These are phyloP conservation scores for Myodes glareolus DNA, from an alignment of 2,113 vertebrate species.

Conservation along the genomic window DNA sequence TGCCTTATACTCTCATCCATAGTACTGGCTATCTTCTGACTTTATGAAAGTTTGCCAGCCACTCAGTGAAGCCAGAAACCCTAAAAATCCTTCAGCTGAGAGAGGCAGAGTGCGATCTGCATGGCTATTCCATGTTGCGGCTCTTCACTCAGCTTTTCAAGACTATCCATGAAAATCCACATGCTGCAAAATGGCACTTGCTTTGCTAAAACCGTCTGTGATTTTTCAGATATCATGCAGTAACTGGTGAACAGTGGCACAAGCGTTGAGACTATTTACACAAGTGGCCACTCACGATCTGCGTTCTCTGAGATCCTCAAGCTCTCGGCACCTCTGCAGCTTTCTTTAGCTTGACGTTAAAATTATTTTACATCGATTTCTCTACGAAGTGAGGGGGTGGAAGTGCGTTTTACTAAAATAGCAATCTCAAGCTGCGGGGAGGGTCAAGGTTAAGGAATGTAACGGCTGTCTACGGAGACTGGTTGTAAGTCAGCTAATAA, in stretches of 20 bases:
- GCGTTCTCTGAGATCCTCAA: background rate
- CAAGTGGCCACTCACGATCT: background rate
- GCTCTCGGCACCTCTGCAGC: constrained; percentile 2
- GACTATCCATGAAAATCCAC: background rate
- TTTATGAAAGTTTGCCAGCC: background rate
- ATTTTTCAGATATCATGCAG: constrained; percentile 40
- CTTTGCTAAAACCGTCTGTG: background rate
- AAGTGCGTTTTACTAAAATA: constrained; percentile 60
- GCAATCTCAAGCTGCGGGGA: constrained; percentile 51
- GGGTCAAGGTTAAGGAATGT: constrained; percentile 77
- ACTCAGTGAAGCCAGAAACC: background rate
- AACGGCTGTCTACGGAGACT: constrained; percentile 72
- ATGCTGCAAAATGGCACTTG: background rate
- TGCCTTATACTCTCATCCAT: background rate
- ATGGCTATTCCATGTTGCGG: background rate
- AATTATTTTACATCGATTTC: constrained; percentile 71
- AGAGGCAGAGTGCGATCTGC: background rate
- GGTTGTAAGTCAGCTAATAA: constrained; percentile 77
- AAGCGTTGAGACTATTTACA: background rate
- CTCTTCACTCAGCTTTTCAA: background rate
- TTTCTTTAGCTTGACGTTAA: constrained; percentile 29
- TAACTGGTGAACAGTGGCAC: background rate
- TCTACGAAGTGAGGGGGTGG: background rate
- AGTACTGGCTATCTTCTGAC: background rate
- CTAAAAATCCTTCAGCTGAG: background rate